Evolutionary conservation across 2,113 vertebrate species (phyloP), one percentile per base, ranked within the genome.

Genomic region (Litocranius walleri): DNA sequence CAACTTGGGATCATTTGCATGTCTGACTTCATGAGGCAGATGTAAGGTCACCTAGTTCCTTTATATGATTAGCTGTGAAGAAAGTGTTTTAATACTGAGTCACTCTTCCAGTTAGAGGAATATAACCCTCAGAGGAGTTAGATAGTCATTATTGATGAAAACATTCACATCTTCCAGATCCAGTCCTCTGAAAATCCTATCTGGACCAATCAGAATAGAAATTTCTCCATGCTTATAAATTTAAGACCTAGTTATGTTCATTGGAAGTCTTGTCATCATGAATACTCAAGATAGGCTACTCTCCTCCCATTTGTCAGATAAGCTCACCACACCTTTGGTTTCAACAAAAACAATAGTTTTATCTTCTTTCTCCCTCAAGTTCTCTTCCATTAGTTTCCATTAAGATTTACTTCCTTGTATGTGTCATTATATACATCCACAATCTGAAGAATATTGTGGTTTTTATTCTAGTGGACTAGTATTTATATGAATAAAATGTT

Each of bases 151-250:
- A 99, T 99, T 99, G 99, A 99, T 99, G 99, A 99, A 99, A 99
- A 99, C 99, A 99, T 99, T 99, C 99, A 99, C 99, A 99, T 99
- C 99, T 99, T 99, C 99, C 99, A 99, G 99, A 99, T 99, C 99
- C 99, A 99, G 98, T 97, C 99, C 99, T 97, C 99, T 99, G 94
- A 99, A 99, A 96, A 99, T 99, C 98, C 99, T 99, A 93, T 99
- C 99, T 98, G 99, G 99, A 90, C 99, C 99, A 94, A 99, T 99
- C 95, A 99, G 99, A 98, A 99, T 99, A 91, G 99, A 99, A 91
- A 99, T 99, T 98, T 99, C 99, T 92, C 99, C 99, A 12, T 99
- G 99, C 99, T 99, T 99, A 98, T 99, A 99, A 97, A 95, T 99
- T 99, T 97, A 99, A 98, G 98, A 99, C 99, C 99, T 99, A 99